Evolutionary conservation across 2,113 vertebrate species (phyloP).

Genomic region (Epinephelus fuscoguttatus): DNA sequence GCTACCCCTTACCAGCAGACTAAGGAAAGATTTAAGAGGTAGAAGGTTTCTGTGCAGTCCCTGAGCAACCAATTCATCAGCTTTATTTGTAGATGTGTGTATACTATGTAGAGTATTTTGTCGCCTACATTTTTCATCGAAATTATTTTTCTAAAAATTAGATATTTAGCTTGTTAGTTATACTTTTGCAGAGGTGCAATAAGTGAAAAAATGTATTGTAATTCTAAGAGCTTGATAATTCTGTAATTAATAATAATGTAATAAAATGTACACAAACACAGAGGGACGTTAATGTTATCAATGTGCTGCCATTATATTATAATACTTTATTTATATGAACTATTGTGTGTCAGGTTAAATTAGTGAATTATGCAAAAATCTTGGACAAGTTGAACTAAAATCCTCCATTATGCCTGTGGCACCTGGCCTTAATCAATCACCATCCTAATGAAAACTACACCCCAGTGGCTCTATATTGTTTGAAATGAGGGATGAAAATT

Average conservation of each 20-base stretch:
- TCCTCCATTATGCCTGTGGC: neutral
- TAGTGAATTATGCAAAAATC: slow-evolving; percentile 4
- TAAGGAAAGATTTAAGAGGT: neutral
- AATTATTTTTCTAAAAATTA: neutral
- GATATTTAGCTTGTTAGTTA: neutral
- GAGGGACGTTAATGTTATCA: neutral
- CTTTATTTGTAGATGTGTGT: neutral
- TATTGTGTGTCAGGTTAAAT: slow-evolving; percentile 16
- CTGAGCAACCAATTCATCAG: neutral
- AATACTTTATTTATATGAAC: neutral
- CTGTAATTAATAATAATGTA: neutral
- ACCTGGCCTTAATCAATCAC: slow-evolving; percentile 46
- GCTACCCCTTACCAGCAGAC: neutral
- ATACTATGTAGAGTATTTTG: neutral
- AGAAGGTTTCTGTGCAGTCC: neutral
- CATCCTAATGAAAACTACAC: slow-evolving; percentile 33
- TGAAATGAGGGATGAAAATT: slow-evolving; percentile 50
- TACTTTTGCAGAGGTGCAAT: neutral
- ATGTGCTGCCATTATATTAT: neutral
- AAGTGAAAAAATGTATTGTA: neutral
- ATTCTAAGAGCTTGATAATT: slow-evolving; percentile 8
- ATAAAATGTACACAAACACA: neutral
- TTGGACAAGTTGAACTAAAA: slow-evolving; percentile 18
- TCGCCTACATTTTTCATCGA: neutral
- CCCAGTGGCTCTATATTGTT: slow-evolving; percentile 24